Base-by-base conservation (phyloP, 2,797 vertebrate species). In the Peromyscus nudipes region DNA sequence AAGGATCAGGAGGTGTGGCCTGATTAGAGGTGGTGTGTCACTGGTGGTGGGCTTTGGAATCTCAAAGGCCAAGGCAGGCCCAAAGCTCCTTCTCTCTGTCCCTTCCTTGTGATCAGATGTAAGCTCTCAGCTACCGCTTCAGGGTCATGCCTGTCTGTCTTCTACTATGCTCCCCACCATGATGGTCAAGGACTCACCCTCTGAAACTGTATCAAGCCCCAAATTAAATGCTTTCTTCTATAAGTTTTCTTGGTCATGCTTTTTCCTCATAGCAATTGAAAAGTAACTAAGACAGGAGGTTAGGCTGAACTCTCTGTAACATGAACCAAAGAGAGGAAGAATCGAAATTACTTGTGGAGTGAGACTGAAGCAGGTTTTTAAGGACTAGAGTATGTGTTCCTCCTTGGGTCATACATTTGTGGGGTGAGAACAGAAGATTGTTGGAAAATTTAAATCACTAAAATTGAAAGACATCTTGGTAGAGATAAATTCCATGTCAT, bases 191-290 rank as follows among this genome's bases (percentile, higher is more conserved):
- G 65, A 29, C 31, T 34, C 1, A 69, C 31, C 65, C 65, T 69
- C 4, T n/a, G 5, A 69, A 69, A 69, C 2, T 69, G 34, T n/a
- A 34, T 17, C 31, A 69, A n/a, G 16, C 65, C 31, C 34, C 34
- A 6, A 69, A 17, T 69, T n/a, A 69, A n/a, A 19, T n/a, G 16
- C 34, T 21, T 19, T 19, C 0, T 69, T 69, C n/a, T n/a, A 3
- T 69, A 17, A n/a, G 6, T n/a, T 69, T 0, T n/a, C 31, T 69
- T 69, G 14, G 46, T 49, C 76, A 77, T 77, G 31, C 6, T 8
- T 17, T 49, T 19, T 29, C 0, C 4, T 49, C 29, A 49, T 1
- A 19, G 27, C 3, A 4, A 17, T 46, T 6, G 49, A n/a, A 6
- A 19, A 25, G 43, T 12, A 52, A 13, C 52, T 12, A 29, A 16